These are phyloP conservation scores for Diglossa brunneiventris DNA, from an alignment of 2,113 vertebrate species.

Conservation along the genomic window DNA sequence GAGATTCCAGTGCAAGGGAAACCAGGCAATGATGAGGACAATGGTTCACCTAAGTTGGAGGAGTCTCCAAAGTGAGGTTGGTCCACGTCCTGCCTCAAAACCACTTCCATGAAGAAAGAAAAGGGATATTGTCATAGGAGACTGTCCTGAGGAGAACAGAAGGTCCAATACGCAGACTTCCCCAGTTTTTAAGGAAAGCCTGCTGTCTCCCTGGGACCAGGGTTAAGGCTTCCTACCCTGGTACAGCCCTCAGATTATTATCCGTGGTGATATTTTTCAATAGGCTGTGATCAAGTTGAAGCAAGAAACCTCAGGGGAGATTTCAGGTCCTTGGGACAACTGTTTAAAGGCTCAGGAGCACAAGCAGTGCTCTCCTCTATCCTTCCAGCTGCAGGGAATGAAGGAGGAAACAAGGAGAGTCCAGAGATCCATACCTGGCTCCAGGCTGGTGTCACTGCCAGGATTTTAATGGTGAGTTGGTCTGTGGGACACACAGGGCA, in stretches of 20 bases:
- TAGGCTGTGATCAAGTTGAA: neutral
- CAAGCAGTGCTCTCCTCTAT: neutral
- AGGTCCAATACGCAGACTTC: neutral
- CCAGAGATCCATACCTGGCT: neutral
- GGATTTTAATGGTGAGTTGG: neutral
- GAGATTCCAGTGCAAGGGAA: neutral
- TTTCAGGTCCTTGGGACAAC: neutral
- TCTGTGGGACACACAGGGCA: neutral
- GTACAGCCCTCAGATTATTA: neutral
- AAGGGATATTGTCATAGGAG: neutral
- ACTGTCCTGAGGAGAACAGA: neutral
- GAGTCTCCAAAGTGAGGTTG: neutral
- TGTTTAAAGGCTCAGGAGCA: neutral
- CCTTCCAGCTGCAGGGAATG: neutral
- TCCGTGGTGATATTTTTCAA: neutral
- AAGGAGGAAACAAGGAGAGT: neutral
- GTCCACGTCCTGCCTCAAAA: neutral
- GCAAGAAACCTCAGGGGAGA: neutral
- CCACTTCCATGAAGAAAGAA: neutral
- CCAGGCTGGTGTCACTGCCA: neutral
- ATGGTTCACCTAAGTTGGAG: neutral
- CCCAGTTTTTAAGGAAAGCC: neutral
- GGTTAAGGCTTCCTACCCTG: neutral
- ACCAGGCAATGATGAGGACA: rapidly evolving
- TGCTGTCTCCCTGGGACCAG: neutral